Base-by-base conservation (phyloP, 2,888 invertebrate genomes). In the Tipula helvola region DNA sequence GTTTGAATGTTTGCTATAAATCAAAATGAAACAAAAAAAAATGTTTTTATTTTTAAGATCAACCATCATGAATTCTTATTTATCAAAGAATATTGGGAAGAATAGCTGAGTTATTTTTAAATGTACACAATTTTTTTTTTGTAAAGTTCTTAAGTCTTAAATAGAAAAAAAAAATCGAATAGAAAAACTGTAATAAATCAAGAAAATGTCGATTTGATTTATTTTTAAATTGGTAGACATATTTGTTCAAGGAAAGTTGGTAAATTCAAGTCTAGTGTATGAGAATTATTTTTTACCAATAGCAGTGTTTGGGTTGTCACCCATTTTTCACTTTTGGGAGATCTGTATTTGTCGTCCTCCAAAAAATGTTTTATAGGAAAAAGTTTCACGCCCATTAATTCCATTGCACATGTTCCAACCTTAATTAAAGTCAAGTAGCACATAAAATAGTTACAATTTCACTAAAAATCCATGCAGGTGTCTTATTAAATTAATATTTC, bases 1-100 rank as follows among this genome's bases (percentile, higher is more conserved):
- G 84, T 84, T 84, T 84, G 84, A 39, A 41, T 84, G 39, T 71
- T 71, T 39, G 84, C 41, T 39, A 84, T 84, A 84, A 84, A 84
- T 84, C 84, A 84, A 84, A 84, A 36, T 39, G 39, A 41, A 84
- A 84, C 36, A 84, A 39, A 84, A 83, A 83, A 36, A 39, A 39
- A 8, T 36, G 16, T 36, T 39, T 28, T 39, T 39, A 36, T 84
- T 39, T 84, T 84, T 84, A 84, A 84, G 84, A 39, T 84, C 84
- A 36, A 84, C 84, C 84, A 84, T 84, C 84, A 84, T 84, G 84
- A 41, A 84, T 84, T 84, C 84, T 39, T 84, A 39, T 71, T 71
- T 84, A 39, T 71, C 28, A 71, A 71, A 71, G 71, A 71, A n/a
- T n/a, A 71, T 71, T 71, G 28, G 10, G 28, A 71, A 28, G 28